Evolutionary conservation across 2,888 invertebrate species (phyloP).

Genomic region (Xiphydria camelus): DNA sequence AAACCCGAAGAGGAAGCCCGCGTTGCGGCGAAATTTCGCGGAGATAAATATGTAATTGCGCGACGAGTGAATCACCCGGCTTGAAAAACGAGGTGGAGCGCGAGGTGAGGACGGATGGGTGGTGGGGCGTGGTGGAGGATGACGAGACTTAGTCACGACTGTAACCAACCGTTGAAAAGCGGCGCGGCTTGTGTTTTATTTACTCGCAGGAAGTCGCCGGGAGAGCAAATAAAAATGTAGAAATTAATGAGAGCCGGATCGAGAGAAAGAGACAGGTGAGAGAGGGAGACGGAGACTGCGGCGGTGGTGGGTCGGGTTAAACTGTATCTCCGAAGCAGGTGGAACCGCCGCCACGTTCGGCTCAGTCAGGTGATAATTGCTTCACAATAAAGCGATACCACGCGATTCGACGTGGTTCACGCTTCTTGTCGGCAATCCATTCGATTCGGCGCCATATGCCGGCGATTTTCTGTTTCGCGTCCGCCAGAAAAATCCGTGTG

Average conservation of each 20-base stretch:
- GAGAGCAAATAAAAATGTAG: slow-evolving; percentile 27
- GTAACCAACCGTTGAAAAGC: slow-evolving; percentile 13
- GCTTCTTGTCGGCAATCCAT: slow-evolving; percentile 1
- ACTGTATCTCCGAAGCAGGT: slow-evolving; percentile 10
- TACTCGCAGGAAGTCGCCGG: slow-evolving; percentile 21
- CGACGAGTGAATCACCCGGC: slow-evolving; percentile 26
- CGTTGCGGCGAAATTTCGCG: slow-evolving; percentile 33
- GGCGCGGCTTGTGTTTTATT: slow-evolving; percentile 27
- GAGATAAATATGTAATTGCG: slow-evolving; percentile 51
- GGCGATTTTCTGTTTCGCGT: slow-evolving; percentile 1
- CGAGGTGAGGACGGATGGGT: slow-evolving; percentile 13
- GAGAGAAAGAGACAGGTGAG: background rate
- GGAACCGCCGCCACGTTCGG: background rate
- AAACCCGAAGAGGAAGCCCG: slow-evolving; percentile 24
- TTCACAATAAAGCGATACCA: slow-evolving; percentile 5
- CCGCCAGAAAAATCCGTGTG: background rate
- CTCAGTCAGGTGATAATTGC: slow-evolving; percentile 9
- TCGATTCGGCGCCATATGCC: slow-evolving; percentile 10
- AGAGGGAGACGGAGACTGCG: too few species aligned
- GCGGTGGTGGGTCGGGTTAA: background rate
- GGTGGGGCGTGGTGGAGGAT: slow-evolving; percentile 8
- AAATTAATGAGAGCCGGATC: slow-evolving; percentile 28
- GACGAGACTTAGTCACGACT: slow-evolving; percentile 25
- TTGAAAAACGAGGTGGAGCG: slow-evolving; percentile 12
- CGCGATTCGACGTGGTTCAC: background rate